Percentiles rank a stretch among this genome's conserved stretches.
Conservation (phyloP, 2,797 vertebrate genomes). For the Prunella strophiata region DNA sequence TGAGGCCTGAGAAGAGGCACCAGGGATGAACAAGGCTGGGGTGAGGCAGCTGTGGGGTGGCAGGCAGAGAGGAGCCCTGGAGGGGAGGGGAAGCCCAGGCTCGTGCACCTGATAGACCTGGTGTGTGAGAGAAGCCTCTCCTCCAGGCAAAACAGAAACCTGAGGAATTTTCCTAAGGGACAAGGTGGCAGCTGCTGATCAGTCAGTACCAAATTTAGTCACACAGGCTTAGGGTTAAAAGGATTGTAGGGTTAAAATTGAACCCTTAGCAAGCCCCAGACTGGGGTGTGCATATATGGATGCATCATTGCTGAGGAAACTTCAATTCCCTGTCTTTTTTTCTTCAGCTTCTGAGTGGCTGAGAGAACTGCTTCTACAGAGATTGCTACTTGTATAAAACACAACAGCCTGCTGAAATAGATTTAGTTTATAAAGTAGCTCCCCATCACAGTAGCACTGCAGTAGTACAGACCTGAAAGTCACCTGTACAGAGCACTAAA, state of each 20-base stretch:
- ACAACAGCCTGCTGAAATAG: neutral
- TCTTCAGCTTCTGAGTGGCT: neutral
- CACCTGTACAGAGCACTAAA: neutral
- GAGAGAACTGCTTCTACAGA: neutral
- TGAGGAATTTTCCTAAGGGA: neutral
- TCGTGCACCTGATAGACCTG: fast-evolving
- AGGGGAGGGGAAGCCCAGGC: neutral
- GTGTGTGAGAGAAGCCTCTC: neutral
- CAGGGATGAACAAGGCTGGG: neutral
- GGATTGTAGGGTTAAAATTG: neutral
- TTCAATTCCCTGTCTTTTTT: neutral
- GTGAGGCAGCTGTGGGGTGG: neutral
- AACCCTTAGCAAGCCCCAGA: neutral
- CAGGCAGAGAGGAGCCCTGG: neutral
- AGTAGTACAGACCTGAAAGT: neutral
- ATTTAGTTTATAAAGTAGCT: conserved; percentile 9
- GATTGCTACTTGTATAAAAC: neutral
- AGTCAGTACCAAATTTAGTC: neutral
- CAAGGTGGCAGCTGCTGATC: neutral
- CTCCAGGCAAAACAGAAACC: neutral
- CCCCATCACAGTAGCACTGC: neutral
- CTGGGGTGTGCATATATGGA: neutral
- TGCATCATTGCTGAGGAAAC: neutral
- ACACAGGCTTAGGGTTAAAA: neutral
- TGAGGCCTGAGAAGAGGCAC: neutral